A percentile compares a stretch with the other conserved stretches of the same genome.
phyloP scores from a whole-genome alignment of 2,888 invertebrate species.

The Thumatha senex region DNA sequence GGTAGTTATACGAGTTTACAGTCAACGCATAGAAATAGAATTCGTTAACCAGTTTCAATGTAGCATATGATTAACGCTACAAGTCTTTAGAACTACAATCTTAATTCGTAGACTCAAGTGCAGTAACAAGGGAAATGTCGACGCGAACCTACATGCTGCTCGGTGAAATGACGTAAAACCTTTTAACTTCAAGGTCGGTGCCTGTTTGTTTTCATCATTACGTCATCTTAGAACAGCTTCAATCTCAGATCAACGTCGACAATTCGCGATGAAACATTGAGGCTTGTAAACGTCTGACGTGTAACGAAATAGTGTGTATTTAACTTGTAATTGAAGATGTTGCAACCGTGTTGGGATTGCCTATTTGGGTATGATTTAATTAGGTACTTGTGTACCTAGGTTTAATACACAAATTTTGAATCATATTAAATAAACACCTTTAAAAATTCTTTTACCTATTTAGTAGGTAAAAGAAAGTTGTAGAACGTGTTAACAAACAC shows the following conservation, averaged over 20 bases:
- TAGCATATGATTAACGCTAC: conserved; percentile 21
- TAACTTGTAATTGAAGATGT: conserved; percentile 56
- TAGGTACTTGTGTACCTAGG: conserved; percentile 26
- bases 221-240: conserved; percentile 61
- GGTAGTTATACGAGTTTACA: background rate
- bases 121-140: conserved; percentile 51
- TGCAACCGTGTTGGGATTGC: conserved; percentile 76
- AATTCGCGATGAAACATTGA: conserved; percentile 42
- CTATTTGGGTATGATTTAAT: conserved; percentile 64
- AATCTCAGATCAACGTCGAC: conserved; percentile 45
- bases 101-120: conserved; percentile 18
- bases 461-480: background rate
- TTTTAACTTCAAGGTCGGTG: conserved; percentile 58
- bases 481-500: conserved; percentile 10
- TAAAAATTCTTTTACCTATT: too few relatives aligned
- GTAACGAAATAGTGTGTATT: conserved; percentile 37
- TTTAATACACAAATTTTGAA: conserved; percentile 6
- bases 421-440: background rate
- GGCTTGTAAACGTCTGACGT: conserved; percentile 39
- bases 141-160: conserved; percentile 44
- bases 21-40: conserved; percentile 12
- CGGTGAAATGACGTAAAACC: conserved; percentile 42
- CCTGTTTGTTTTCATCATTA: conserved; percentile 74
- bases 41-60: conserved; percentile 23
- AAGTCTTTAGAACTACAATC: conserved; percentile 4